These are phyloP conservation scores for Creontiades dilutus DNA, from an alignment of 2,888 invertebrate genomes.

Conservation along the genomic window DNA sequence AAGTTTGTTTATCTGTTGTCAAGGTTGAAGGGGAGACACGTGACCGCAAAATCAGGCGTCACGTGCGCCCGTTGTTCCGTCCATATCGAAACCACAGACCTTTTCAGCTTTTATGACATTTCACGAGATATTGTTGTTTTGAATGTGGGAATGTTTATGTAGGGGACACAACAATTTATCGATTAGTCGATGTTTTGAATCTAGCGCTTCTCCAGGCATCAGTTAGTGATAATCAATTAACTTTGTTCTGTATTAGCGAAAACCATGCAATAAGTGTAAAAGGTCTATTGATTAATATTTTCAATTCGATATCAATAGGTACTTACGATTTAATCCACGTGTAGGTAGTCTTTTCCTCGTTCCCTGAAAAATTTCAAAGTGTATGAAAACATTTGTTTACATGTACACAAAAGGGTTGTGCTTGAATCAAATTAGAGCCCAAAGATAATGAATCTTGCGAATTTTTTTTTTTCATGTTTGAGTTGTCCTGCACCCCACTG, in stretches of 20 bases:
- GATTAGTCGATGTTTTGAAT: neutral
- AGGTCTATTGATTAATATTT: neutral
- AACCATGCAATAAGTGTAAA: too few relatives aligned
- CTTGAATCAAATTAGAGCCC: too few relatives aligned
- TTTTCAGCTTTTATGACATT: constrained; percentile 12
- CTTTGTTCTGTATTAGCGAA: neutral
- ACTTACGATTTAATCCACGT: too few relatives aligned
- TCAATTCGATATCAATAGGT: too few relatives aligned
- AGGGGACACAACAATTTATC: neutral
- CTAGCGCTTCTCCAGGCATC: neutral
- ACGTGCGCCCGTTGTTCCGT: neutral
- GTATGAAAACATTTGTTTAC: too few relatives aligned
- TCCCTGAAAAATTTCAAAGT: too few relatives aligned
- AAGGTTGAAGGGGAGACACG: neutral
- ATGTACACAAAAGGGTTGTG: too few relatives aligned
- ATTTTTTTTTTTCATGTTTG: too few relatives aligned
- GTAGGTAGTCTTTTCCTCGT: too few relatives aligned
- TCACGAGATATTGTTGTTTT: neutral
- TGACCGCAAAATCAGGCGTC: neutral
- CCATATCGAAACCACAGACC: neutral
- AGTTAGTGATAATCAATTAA: neutral
- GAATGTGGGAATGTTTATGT: neutral
- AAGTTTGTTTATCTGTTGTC: constrained; percentile 6
- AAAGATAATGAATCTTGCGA: too few relatives aligned
- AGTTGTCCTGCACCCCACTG: too few relatives aligned